Evolutionary conservation across 2,113 vertebrate genomes (phyloP), one percentile per base, ranked within the genome.

Genomic region (Eleginops maclovinus): DNA sequence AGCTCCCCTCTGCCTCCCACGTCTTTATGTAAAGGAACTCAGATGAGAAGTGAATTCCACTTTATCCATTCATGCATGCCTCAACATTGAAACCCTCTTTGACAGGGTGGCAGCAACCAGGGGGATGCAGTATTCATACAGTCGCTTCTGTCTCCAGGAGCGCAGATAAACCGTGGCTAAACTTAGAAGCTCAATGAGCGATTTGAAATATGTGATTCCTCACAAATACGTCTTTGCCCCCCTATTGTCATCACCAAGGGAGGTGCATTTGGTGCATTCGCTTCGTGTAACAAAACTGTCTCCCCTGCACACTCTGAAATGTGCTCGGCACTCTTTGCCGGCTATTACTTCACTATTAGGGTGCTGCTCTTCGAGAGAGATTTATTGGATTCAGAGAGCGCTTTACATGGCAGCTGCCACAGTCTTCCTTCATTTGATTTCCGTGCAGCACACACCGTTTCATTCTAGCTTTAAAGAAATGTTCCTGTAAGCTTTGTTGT

Each of bases 51-150:
- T 68, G 76, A 89, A 82, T 26, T 81, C 83, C 83, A 83, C 89
- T 90, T 92, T 90, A 87, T 72, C 84, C 87, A 91, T 88, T 91
- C 87, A 81, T 87, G 88, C 91, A 72, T 93, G 85, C 62, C 77
- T 81, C 84, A 82, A 88, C 88, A 91, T 53, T 85, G 92, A 93
- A 93, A 90, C 89, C 87, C 90, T 92, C 75, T 93, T 80, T 85
- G 88, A 91, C 82, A 86, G 81, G 77, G 75, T 88, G 82, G 81
- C 66, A 88, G 87, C 83, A 88, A 83, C 77, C 61, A 61, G 61
- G 85, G 73, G 62, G 85, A 93, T 92, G 88, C 88, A 93, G 90
- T 92, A 92, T 92, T 93, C 86, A 92, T 93, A 77, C 46, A 65
- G 63, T 50, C 46, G 53, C 68, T 79, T 75, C 84, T 87, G 78